Evolutionary conservation across 2,113 vertebrate species (phyloP).

Genomic region (Cygnus buccinator): DNA sequence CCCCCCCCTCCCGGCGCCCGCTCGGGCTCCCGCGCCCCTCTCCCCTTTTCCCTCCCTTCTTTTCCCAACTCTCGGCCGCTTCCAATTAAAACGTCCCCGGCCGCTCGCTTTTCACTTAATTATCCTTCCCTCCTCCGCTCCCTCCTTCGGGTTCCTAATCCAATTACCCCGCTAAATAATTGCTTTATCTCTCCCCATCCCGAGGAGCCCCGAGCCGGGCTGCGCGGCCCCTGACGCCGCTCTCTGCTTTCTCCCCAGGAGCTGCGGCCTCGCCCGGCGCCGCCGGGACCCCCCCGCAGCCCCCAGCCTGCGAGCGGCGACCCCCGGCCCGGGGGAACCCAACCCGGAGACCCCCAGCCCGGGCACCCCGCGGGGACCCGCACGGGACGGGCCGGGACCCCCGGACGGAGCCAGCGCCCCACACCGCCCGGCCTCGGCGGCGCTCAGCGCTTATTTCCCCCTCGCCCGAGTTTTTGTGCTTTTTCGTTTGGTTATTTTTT

Average conservation of each 20-base stretch:
- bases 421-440: too few species aligned
- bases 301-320: too few species aligned
- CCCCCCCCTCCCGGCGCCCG: neutral
- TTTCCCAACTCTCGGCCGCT: constrained; percentile 46
- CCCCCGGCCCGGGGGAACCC: too few species aligned
- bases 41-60: neutral
- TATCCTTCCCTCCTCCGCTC: constrained; percentile 58
- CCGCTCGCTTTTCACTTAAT: constrained; percentile 62
- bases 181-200: constrained; percentile 64
- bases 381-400: too few species aligned
- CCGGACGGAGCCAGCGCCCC: too few species aligned
- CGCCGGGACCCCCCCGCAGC: neutral
- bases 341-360: neutral
- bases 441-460: too few species aligned
- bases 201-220: neutral
- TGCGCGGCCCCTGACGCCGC: neutral
- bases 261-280: constrained; percentile 16
- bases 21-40: neutral
- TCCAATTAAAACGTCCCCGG: constrained; percentile 70
- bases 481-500: too few species aligned
- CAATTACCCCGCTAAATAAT: constrained; percentile 76
- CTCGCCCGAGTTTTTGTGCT: too few species aligned
- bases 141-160: constrained; percentile 72
- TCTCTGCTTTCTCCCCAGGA: constrained; percentile 37
- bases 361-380: too few species aligned